Evolutionary conservation across 2,113 vertebrate genomes (phyloP), one percentile per base, ranked within the genome.

Genomic region (Cottus gobio): DNA sequence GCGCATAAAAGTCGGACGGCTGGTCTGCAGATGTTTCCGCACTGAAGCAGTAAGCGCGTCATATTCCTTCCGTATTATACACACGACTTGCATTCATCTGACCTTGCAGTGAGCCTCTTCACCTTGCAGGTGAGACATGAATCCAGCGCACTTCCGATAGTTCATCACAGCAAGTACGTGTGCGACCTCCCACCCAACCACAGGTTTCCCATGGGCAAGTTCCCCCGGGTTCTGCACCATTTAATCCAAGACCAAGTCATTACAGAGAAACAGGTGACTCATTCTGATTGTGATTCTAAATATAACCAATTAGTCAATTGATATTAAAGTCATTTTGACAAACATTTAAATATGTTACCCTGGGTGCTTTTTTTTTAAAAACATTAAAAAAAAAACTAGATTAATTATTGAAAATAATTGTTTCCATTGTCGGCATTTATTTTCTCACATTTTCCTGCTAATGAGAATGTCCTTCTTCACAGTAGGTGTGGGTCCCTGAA

Each of bases 401-500:
- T 28, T 22, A 15, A 4, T 2, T 28, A 42, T 16, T 70, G 10
- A 57, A 39, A 39, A 12, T 9, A 2, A 24, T 39, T 34, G 48
- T 54, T 36, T 37, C 63, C 26, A 44, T n/a, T 36, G 9, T 10
- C 10, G 0, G 26, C 28, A 12, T n/a, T 11, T 31, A 7, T 44
- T 50, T 7, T 57, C 13, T 46, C 8, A 46, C 22, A 56, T 10
- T 65, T 71, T 77, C 6, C 24, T 56, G 3, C 46, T 26, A 8
- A 64, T 39, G 48, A 39, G n/a, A 39, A 28, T 64, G 34, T 68
- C 28, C 15, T 48, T 71, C 39, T 56, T 80, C 65, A 58, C 84
- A 84, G 87, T 88, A 94, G 91, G 89, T 94, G 50, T 94, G 89
- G 87, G 72, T 81, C 26, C 91, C 91, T 68, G 78, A 88, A 84